A percentile compares a stretch with the other conserved stretches of the same genome.
Evolutionary conservation across 2,113 vertebrate genomes (phyloP).

Genomic region (Salvator merianae): DNA sequence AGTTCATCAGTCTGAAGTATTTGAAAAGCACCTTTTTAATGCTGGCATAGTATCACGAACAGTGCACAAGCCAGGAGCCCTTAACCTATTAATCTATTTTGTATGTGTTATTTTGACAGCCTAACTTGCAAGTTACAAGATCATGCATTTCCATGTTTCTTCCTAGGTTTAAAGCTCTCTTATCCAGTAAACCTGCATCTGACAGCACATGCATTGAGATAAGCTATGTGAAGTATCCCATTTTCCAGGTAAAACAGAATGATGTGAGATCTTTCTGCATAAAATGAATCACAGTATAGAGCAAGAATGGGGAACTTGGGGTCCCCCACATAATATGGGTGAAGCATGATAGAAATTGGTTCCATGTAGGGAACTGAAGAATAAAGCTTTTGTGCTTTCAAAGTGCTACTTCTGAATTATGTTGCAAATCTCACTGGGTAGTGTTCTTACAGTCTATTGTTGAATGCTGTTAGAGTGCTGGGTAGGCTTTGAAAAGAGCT

Average conservation of each 20-base stretch:
- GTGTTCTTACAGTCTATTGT: not conserved
- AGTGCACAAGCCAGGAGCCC: not conserved
- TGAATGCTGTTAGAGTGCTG: not conserved
- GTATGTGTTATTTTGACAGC: not conserved
- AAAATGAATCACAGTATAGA: not conserved
- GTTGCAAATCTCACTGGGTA: not conserved
- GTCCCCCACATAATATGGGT: not conserved
- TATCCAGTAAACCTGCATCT: conserved; percentile 90
- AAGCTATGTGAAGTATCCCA: conserved; percentile 96
- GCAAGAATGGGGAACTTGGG: not conserved
- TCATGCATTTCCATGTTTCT: conserved; percentile 32
- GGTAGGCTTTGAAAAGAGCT: not conserved
- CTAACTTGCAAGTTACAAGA: not conserved
- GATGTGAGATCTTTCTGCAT: conserved; percentile 16
- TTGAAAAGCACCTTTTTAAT: not conserved
- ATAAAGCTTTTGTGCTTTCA: not conserved
- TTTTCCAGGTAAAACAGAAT: conserved; percentile 88
- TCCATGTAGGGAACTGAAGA: conserved; percentile 1
- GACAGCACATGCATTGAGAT: conserved; percentile 98
- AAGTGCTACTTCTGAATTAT: conserved; percentile 21
- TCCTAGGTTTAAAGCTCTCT: conserved; percentile 90
- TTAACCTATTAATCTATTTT: not conserved
- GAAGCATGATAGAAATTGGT: too few species aligned
- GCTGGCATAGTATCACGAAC: not conserved
- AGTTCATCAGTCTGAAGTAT: not conserved